These are phyloP conservation scores for Lepisosteus oculatus DNA, from an alignment of 2,113 vertebrate genomes.

Conservation along the genomic window DNA sequence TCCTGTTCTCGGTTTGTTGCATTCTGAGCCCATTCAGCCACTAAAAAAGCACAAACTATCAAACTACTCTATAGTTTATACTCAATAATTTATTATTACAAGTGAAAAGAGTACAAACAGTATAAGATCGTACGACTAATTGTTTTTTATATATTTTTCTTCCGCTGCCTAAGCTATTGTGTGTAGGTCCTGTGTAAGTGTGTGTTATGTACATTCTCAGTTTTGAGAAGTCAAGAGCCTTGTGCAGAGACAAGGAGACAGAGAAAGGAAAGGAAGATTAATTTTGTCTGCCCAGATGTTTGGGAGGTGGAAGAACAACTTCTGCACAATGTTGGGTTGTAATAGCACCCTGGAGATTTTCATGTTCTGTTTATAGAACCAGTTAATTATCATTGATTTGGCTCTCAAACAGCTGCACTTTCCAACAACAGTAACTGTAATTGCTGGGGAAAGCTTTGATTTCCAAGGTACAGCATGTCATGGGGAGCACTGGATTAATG, in stretches of 20 bases:
- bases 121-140: no score
- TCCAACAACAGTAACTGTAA: slow-evolving; percentile 38
- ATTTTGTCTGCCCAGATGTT: slow-evolving; percentile 51
- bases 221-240: slow-evolving; percentile 9
- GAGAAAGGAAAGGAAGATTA: slow-evolving; percentile 45
- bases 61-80: no score
- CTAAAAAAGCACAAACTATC: no score
- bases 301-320: slow-evolving; percentile 36
- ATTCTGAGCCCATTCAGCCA: no score
- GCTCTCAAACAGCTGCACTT: slow-evolving; percentile 50
- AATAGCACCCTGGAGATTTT: slow-evolving; percentile 54
- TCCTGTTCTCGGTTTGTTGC: no score
- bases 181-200: no score
- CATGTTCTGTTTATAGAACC: slow-evolving; percentile 51
- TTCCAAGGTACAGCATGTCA: slow-evolving; percentile 31
- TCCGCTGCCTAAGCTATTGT: no score
- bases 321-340: slow-evolving; percentile 60
- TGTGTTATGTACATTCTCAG: slow-evolving; percentile 12
- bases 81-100: no score
- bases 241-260: slow-evolving; percentile 1
- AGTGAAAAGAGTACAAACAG: no score
- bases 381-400: slow-evolving; percentile 69
- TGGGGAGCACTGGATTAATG: slow-evolving; percentile 29
- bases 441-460: slow-evolving; percentile 42
- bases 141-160: no score